A percentile compares a stretch with the other conserved stretches of the same genome.
These are phyloP conservation scores for Lysandra coridon DNA, from an alignment of 2,888 invertebrate species.

Conservation along the genomic window DNA sequence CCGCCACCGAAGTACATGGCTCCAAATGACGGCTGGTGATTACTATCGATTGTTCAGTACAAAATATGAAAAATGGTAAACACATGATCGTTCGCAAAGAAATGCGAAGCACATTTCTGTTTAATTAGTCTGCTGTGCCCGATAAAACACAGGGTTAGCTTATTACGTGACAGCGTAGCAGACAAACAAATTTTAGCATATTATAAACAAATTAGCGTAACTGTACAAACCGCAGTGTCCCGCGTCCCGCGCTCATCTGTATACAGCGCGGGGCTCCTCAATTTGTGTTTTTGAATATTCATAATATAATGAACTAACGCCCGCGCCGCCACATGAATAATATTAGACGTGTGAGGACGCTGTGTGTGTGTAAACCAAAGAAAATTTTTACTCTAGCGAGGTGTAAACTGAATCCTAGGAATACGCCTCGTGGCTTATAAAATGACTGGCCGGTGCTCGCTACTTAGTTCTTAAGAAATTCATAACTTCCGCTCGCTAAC, in stretches of 20 bases:
- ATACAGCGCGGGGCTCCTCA: not conserved
- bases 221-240: not conserved
- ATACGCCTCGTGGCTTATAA: not conserved
- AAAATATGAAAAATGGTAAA: not conserved
- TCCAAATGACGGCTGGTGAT: not conserved
- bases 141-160: too few species aligned
- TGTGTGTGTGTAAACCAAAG: too few species aligned
- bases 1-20: not conserved
- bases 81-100: not conserved
- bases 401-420: too few species aligned
- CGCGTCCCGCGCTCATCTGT: not conserved
- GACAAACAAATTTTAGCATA: not conserved
- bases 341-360: not conserved
- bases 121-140: too few species aligned
- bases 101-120: too few species aligned
- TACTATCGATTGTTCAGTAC: not conserved
- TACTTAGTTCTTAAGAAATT: too few species aligned
- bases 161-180: too few species aligned
- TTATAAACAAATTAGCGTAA: not conserved
- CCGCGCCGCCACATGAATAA: not conserved
- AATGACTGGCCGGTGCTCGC: not conserved
- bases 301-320: not conserved
- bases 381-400: too few species aligned
- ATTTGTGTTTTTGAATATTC: slow-evolving; percentile 14
- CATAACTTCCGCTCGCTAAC: too few species aligned